Evolutionary conservation across 2,888 invertebrate species (phyloP).

Genomic region (Willowsia nigromaculata): DNA sequence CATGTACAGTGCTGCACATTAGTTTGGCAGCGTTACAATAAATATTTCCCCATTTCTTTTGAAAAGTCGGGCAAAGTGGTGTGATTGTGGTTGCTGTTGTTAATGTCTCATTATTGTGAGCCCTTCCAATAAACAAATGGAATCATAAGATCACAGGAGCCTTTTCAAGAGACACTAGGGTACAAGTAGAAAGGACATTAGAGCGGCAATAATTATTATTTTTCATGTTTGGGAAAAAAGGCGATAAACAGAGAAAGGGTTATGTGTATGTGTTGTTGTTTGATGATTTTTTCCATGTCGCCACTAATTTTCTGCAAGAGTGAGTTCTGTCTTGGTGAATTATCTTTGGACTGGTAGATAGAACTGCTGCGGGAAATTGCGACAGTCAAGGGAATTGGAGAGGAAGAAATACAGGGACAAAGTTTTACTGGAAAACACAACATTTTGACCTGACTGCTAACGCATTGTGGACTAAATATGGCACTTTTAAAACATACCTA

Average conservation of each 20-base stretch:
- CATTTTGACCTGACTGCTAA: neutral
- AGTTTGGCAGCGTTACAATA: constrained; percentile 18
- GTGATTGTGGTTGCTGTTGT: neutral
- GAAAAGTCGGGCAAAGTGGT: neutral
- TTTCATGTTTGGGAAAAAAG: neutral
- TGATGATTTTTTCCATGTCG: neutral
- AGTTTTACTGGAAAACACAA: neutral
- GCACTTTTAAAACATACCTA: neutral
- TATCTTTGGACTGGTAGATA: neutral
- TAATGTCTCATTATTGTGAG: constrained; percentile 2
- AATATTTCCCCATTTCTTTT: neutral
- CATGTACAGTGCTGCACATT: neutral
- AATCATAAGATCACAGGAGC: neutral
- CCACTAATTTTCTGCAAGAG: constrained; percentile 38
- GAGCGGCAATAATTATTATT: neutral
- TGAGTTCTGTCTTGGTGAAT: constrained; percentile 22
- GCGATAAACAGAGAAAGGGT: neutral
- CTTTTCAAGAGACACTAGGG: neutral
- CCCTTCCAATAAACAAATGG: neutral
- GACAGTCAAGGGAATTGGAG: constrained; percentile 5
- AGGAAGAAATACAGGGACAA: neutral
- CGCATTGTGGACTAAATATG: neutral
- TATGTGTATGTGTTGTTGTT: neutral
- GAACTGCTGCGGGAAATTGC: constrained; percentile 6
- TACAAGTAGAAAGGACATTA: neutral